Conservation (phyloP, 2,888 invertebrate species). For the Drosophila cracens region DNA sequence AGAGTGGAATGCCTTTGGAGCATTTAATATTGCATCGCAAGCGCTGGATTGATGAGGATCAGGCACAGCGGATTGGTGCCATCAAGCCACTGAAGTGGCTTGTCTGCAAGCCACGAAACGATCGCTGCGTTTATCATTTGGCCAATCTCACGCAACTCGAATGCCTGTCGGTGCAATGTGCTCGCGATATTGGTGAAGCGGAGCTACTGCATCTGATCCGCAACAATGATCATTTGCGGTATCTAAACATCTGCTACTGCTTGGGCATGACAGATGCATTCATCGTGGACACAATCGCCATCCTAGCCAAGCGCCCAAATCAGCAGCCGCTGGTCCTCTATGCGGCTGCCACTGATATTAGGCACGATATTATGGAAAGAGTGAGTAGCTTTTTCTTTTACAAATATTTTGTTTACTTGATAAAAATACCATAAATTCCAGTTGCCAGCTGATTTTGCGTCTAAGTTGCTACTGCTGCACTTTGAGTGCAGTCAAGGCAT, state of each 20-base stretch:
- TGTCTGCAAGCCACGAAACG: constrained; percentile 65
- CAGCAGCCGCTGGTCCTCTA: constrained; percentile 55
- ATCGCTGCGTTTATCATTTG: constrained; percentile 52
- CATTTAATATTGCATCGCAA: constrained; percentile 63
- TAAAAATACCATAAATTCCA: constrained; percentile 14
- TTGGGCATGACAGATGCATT: constrained; percentile 63
- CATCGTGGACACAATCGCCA: constrained; percentile 50
- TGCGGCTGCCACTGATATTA: constrained; percentile 69
- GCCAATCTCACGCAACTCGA: constrained; percentile 53
- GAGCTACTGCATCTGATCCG: constrained; percentile 50
- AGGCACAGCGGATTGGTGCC: constrained; percentile 54
- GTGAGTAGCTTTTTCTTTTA: constrained; percentile 34
- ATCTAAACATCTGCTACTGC: constrained; percentile 67
- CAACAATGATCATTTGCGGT: constrained; percentile 58
- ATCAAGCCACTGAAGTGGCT: constrained; percentile 56
- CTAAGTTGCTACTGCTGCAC: constrained; percentile 50
- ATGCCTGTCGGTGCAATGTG: constrained; percentile 63
- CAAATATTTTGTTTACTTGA: neutral
- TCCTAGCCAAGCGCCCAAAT: constrained; percentile 37
- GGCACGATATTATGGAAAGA: constrained; percentile 64
- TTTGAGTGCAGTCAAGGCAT: constrained; percentile 72
- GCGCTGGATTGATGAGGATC: constrained; percentile 67
- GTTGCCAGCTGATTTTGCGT: constrained; percentile 57
- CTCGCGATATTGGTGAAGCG: constrained; percentile 60
- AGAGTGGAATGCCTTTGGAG: constrained; percentile 46